These are phyloP conservation scores for Tachina grossa DNA, from an alignment of 2,888 invertebrate genomes.

Conservation along the genomic window DNA sequence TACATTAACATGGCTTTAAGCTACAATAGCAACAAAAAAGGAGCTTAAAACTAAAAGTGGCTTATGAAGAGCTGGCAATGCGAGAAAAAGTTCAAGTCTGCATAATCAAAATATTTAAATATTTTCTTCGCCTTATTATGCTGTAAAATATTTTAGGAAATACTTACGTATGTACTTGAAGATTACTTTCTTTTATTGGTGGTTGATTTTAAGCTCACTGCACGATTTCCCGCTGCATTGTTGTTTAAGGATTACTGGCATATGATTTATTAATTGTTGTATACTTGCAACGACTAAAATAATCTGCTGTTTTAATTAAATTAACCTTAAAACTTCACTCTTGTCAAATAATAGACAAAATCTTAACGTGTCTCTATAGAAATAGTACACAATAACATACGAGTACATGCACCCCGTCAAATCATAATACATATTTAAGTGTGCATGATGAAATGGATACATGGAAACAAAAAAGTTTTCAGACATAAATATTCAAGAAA, in stretches of 20 bases:
- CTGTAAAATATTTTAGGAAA: no score
- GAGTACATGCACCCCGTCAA: background rate
- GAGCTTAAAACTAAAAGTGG: constrained; percentile 12
- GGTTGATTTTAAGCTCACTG: no score
- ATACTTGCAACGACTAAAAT: background rate
- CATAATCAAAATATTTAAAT: no score
- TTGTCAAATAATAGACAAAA: constrained; percentile 19
- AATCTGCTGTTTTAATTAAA: constrained; percentile 49
- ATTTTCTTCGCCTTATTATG: no score
- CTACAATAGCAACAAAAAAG: constrained; percentile 18
- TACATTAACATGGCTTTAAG: constrained; percentile 52
- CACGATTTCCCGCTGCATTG: background rate
- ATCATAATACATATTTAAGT: background rate
- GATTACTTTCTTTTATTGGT: no score
- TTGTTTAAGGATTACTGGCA: background rate
- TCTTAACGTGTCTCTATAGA: constrained; percentile 2
- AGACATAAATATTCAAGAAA: no score
- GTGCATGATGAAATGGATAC: background rate
- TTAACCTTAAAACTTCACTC: constrained; percentile 48
- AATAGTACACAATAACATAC: background rate
- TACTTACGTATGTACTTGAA: no score
- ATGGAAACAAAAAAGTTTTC: background rate
- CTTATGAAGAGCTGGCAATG: background rate
- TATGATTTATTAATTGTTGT: background rate
- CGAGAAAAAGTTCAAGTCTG: no score